Evolutionary conservation across 2,888 invertebrate species (phyloP).

Genomic region (Acronicta psi): DNA sequence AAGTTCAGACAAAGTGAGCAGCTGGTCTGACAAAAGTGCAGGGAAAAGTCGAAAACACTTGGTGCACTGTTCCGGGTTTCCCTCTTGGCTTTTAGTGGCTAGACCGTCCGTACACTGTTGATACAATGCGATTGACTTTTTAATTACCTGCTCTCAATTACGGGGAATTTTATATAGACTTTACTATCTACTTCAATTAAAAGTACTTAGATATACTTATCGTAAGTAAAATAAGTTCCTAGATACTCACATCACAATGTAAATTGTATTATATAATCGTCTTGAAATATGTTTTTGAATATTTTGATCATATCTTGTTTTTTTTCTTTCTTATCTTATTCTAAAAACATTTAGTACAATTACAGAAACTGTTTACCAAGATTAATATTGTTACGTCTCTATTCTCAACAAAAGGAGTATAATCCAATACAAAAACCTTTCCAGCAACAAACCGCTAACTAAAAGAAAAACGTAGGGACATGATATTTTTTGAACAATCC

Average conservation of each 20-base stretch:
- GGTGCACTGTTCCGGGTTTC: constrained; percentile 54
- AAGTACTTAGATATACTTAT: no score
- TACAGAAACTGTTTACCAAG: not conserved
- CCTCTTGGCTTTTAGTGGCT: constrained; percentile 47
- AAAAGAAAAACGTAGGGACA: constrained; percentile 62
- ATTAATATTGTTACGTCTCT: constrained; percentile 13
- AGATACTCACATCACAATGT: no score
- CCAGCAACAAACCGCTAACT: constrained; percentile 64
- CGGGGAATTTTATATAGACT: constrained; percentile 17
- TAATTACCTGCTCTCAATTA: constrained; percentile 38
- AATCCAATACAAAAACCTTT: constrained; percentile 30
- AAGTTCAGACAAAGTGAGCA: constrained; percentile 82
- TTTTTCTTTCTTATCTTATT: no score
- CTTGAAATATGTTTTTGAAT: no score
- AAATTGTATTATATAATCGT: no score
- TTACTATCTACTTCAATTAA: not conserved
- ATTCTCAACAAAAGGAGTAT: constrained; percentile 14
- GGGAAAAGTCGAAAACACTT: constrained; percentile 69
- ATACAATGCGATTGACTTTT: constrained; percentile 38
- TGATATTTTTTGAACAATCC: constrained; percentile 75
- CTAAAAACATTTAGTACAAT: not conserved
- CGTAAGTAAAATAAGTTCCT: no score
- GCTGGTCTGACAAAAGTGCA: constrained; percentile 73
- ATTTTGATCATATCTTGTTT: no score
- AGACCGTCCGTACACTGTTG: constrained; percentile 17